Percentiles rank a stretch among this genome's conserved stretches.
phyloP scores from a whole-genome alignment of 2,797 vertebrate genomes.

The Sandelia bainsii region DNA sequence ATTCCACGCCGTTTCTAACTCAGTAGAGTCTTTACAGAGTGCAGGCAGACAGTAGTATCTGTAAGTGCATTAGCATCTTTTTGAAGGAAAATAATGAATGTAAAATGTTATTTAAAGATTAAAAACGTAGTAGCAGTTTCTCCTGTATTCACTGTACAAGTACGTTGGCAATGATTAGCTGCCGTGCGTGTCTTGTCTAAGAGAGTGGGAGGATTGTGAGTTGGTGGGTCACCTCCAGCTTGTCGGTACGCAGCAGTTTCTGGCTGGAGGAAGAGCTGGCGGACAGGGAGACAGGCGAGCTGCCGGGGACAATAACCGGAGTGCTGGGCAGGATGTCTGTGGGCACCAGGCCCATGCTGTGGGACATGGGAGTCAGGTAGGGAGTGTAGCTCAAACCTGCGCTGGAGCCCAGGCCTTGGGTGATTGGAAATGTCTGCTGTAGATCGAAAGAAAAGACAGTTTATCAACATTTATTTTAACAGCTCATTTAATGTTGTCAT shows the following conservation, averaged over 20 bases:
- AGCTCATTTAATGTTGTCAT: not conserved
- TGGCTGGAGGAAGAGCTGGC: conserved; percentile 88
- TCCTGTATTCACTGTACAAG: no score
- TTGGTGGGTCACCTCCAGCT: conserved; percentile 90
- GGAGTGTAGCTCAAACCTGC: conserved; percentile 93
- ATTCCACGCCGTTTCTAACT: no score
- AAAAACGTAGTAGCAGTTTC: conserved; percentile 1
- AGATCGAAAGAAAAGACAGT: conserved; percentile 57
- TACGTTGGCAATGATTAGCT: not conserved
- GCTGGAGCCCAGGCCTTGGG: conserved; percentile 91
- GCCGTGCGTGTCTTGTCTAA: not conserved
- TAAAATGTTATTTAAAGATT: not conserved
- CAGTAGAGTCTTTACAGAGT: no score
- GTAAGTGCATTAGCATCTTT: no score
- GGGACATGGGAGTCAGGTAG: conserved; percentile 93
- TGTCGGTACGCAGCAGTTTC: conserved; percentile 96
- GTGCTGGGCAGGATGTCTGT: conserved; percentile 93
- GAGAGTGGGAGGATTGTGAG: conserved; percentile 13
- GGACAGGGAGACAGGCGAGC: conserved; percentile 90
- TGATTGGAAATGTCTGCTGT: conserved; percentile 92
- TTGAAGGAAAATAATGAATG: no score
- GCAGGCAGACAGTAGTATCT: no score
- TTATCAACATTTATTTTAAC: not conserved
- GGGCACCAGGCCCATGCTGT: conserved; percentile 94
- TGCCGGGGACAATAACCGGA: conserved; percentile 93